Conservation (phyloP, 2,113 vertebrate species). For the Falco punctatus region DNA sequence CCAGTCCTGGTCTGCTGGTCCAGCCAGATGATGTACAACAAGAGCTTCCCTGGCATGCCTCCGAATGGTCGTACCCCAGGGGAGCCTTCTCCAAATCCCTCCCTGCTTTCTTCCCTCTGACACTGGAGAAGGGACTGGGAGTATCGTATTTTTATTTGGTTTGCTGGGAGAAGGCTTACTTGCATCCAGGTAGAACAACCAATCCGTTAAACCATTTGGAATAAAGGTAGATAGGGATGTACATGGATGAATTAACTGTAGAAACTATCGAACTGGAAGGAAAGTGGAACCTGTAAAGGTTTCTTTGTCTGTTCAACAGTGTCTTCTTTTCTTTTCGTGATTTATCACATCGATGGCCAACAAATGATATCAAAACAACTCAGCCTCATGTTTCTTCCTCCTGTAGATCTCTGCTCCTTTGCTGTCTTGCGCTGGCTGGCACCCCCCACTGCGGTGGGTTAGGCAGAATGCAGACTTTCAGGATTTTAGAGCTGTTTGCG, state of each 20-base stretch:
- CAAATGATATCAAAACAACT: fast-evolving
- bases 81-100: neutral
- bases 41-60: neutral
- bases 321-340: neutral
- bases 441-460: fast-evolving
- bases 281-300: neutral
- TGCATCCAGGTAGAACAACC: neutral
- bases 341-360: neutral
- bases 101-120: neutral
- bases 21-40: neutral
- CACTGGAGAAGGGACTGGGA: neutral
- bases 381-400: neutral
- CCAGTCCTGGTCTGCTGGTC: neutral
- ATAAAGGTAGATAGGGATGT: too few species aligned
- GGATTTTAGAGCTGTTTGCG: neutral
- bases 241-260: too few species aligned
- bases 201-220: neutral
- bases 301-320: neutral
- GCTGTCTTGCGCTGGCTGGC: neutral
- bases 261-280: neutral
- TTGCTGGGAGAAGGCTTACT: neutral
- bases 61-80: neutral
- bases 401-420: neutral
- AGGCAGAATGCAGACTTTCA: neutral
- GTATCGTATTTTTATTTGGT: neutral